Evolutionary conservation across 2,888 invertebrate genomes (phyloP).

Genomic region (Papilio elwesi): DNA sequence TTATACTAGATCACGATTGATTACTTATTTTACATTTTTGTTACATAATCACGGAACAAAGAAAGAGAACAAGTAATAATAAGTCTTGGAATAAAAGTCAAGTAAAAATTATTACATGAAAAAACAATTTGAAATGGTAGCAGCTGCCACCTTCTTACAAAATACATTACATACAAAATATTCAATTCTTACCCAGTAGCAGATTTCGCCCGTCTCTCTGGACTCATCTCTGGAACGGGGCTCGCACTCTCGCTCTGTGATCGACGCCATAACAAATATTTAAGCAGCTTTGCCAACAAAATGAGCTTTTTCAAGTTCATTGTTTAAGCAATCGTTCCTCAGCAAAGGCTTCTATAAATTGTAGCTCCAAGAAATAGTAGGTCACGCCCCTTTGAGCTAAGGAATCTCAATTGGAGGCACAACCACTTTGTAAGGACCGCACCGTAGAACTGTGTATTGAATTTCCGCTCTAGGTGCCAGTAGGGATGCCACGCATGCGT

Average conservation of each 20-base stretch:
- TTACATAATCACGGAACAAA: not conserved
- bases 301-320: slow-evolving; percentile 32
- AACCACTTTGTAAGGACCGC: slow-evolving; percentile 10
- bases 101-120: not conserved
- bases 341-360: not conserved
- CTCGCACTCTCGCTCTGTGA: slow-evolving; percentile 30
- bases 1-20: no score
- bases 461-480: not conserved
- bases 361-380: slow-evolving; percentile 3
- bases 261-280: slow-evolving; percentile 37
- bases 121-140: not conserved
- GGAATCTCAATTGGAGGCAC: not conserved
- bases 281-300: slow-evolving; percentile 30
- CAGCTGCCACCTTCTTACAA: no score
- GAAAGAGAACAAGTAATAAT: not conserved
- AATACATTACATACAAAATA: no score
- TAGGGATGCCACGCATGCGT: slow-evolving; percentile 9
- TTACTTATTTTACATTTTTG: no score
- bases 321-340: not conserved
- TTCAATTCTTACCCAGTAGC: slow-evolving; percentile 22
- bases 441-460: slow-evolving; percentile 9
- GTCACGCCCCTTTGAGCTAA: slow-evolving; percentile 9
- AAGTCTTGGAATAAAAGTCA: not conserved
- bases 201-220: slow-evolving; percentile 10
- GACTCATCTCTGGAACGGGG: slow-evolving; percentile 8